A percentile compares a stretch with the other conserved stretches of the same genome.
Evolutionary conservation across 2,113 vertebrate species (phyloP).

Genomic region (Pterocles gutturalis): DNA sequence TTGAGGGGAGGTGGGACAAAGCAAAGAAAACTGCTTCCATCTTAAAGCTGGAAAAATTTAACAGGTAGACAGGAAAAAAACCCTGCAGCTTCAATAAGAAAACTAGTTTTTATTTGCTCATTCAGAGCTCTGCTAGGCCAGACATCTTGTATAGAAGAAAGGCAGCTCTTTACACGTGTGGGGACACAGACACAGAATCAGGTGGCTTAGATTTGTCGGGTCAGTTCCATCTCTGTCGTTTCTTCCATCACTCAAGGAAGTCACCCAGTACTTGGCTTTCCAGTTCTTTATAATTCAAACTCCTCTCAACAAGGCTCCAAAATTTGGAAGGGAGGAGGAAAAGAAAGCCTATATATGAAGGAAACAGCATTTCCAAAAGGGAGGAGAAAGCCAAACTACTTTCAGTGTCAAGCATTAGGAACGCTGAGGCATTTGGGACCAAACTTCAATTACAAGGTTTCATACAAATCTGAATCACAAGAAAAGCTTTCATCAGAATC

Average conservation of each 20-base stretch:
- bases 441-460: neutral
- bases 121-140: neutral
- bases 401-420: neutral
- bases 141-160: neutral
- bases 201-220: neutral
- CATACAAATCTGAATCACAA: neutral
- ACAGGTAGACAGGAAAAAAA: neutral
- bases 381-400: neutral
- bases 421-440: neutral
- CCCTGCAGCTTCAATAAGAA: neutral
- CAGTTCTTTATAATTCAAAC: neutral
- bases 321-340: neutral
- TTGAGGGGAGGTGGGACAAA: neutral
- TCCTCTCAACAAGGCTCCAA: neutral
- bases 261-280: neutral
- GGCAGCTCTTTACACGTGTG: no score
- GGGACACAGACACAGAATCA: neutral
- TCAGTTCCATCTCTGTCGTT: neutral
- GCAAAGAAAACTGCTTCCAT: neutral
- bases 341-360: neutral
- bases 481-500: neutral
- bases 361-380: neutral
- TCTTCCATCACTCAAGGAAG: neutral
- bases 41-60: neutral
- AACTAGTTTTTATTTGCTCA: neutral